A percentile compares a stretch with the other conserved stretches of the same genome.
Evolutionary conservation across 2,113 vertebrate species (phyloP).

Genomic region (Cochlearius cochlearius): DNA sequence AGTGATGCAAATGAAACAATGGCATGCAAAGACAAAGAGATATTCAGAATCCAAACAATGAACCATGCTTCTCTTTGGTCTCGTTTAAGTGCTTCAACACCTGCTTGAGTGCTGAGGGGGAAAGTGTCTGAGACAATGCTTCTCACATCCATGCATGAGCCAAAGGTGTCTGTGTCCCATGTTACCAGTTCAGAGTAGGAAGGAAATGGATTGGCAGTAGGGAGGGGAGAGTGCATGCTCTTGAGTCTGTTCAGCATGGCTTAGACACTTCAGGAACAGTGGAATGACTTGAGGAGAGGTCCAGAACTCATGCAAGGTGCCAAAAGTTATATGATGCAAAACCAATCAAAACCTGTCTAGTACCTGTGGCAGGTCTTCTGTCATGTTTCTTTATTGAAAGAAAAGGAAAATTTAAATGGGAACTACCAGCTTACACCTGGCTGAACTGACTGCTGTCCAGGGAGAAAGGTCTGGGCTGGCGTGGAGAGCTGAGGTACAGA

Average conservation of each 20-base stretch:
- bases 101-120: neutral
- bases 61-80: slow-evolving; percentile 67
- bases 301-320: neutral
- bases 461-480: neutral
- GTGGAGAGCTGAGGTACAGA: neutral
- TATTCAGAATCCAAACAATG: slow-evolving; percentile 60
- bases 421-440: neutral
- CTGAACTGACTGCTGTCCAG: neutral
- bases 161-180: neutral
- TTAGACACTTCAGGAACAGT: neutral
- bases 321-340: neutral
- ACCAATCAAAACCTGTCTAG: neutral
- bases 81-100: slow-evolving; percentile 5
- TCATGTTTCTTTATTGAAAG: neutral
- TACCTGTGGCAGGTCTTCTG: neutral
- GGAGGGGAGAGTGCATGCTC: neutral
- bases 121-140: neutral
- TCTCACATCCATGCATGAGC: neutral
- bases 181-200: neutral
- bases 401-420: neutral
- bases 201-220: neutral
- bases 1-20: slow-evolving; percentile 42
- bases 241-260: neutral
- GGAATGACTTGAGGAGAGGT: neutral
- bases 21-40: slow-evolving; percentile 35